Conservation (phyloP, 2,113 vertebrate genomes). For the Sciurus niger region DNA sequence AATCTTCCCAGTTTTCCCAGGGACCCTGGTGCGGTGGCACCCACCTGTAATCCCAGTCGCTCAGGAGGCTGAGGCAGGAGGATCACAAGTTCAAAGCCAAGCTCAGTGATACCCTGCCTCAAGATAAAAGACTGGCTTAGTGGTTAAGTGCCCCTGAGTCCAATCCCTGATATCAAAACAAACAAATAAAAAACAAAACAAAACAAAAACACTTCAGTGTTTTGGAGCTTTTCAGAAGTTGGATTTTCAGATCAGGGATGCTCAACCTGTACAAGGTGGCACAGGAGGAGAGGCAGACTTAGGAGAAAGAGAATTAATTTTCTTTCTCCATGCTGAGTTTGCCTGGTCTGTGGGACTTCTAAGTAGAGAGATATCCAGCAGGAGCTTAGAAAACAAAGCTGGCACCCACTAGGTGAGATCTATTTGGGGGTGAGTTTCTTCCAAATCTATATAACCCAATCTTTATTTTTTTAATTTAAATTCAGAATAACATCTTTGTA, state of each 20-base stretch:
- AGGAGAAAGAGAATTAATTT: constrained; percentile 51
- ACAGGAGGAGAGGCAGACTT: background rate
- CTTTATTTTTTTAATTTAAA: background rate
- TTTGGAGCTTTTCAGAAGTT: background rate
- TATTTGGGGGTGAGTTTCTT: constrained; percentile 10
- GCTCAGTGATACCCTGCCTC: too few relatives aligned
- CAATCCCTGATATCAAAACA: too few relatives aligned
- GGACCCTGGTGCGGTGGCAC: too few relatives aligned
- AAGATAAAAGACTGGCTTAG: too few relatives aligned
- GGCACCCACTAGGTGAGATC: background rate
- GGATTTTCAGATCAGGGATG: background rate
- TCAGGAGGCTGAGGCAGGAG: too few relatives aligned
- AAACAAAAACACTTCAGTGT: too few relatives aligned
- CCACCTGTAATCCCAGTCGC: too few relatives aligned
- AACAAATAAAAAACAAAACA: too few relatives aligned
- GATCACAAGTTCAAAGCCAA: too few relatives aligned
- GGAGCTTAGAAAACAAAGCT: constrained; percentile 34
- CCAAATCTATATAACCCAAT: background rate
- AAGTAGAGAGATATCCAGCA: background rate
- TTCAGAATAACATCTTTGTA: constrained; percentile 49
- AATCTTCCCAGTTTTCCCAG: background rate
- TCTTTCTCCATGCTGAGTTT: constrained; percentile 38
- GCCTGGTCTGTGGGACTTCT: background rate
- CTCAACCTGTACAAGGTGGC: background rate
- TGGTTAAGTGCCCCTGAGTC: too few relatives aligned